phyloP scores from a whole-genome alignment of 2,888 invertebrate genomes.

The Pomacea canaliculata region DNA sequence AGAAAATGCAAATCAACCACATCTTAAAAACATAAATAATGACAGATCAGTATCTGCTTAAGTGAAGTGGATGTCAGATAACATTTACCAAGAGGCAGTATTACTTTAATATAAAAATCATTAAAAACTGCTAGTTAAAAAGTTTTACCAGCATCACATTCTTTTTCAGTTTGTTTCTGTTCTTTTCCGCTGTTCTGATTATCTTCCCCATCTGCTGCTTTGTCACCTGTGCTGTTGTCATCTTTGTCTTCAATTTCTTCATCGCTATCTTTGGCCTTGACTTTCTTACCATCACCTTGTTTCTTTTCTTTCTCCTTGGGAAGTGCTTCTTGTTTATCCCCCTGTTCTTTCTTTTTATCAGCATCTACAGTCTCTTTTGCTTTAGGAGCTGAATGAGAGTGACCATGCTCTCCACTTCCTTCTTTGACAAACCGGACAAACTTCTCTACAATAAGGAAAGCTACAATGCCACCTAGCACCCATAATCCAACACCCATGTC shows the following conservation, averaged over 20 bases:
- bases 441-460: constrained; percentile 94
- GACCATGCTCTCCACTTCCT: constrained; percentile 74
- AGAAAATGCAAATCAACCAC: too few relatives aligned
- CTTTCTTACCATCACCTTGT: background rate
- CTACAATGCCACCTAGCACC: constrained; percentile 92
- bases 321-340: background rate
- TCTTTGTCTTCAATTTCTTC: constrained; percentile 6
- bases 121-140: too few relatives aligned
- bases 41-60: too few relatives aligned
- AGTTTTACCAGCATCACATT: background rate
- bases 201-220: background rate
- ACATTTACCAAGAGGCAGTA: too few relatives aligned
- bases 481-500: constrained; percentile 94
- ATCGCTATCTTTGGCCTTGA: constrained; percentile 15
- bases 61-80: too few relatives aligned
- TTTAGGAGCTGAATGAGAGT: constrained; percentile 40
- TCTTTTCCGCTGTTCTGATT: background rate
- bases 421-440: constrained; percentile 81
- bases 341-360: background rate
- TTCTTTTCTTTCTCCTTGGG: background rate
- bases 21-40: too few relatives aligned
- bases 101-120: too few relatives aligned
- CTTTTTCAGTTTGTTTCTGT: background rate
- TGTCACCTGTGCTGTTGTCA: background rate
- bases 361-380: background rate